Evolutionary conservation across 2,797 vertebrate genomes (phyloP).

Genomic region (Pseudochaenichthys georgianus): DNA sequence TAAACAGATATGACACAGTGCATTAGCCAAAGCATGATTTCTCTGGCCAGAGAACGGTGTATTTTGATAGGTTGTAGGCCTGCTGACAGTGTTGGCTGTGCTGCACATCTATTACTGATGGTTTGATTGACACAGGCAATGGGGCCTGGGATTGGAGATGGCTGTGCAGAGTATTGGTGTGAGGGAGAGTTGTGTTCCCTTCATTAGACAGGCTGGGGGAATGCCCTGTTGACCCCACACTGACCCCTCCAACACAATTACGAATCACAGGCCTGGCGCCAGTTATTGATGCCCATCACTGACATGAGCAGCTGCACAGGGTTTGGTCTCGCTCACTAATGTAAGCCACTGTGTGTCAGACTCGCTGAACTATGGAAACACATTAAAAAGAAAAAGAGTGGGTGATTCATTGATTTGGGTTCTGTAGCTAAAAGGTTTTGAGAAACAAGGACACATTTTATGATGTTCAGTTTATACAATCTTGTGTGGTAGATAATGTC

Average conservation of each 20-base stretch:
- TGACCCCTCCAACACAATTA: slow-evolving; percentile 85
- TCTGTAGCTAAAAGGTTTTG: slow-evolving; percentile 35
- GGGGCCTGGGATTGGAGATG: slow-evolving; percentile 84
- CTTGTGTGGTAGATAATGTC: not conserved
- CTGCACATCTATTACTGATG: slow-evolving; percentile 66
- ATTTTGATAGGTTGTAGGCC: slow-evolving; percentile 45
- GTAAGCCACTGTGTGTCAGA: slow-evolving; percentile 59
- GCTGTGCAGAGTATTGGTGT: slow-evolving; percentile 71
- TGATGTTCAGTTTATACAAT: not conserved
- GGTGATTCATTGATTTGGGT: slow-evolving; percentile 34
- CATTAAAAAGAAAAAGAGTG: slow-evolving; percentile 44
- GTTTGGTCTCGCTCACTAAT: slow-evolving; percentile 76
- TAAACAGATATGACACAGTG: slow-evolving; percentile 31
- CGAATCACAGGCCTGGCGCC: slow-evolving; percentile 76
- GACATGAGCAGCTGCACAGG: slow-evolving; percentile 78
- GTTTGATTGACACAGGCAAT: slow-evolving; percentile 84
- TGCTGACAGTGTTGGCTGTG: slow-evolving; percentile 48
- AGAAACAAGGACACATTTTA: not conserved
- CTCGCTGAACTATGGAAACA: slow-evolving; percentile 61
- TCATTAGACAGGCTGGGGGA: slow-evolving; percentile 82
- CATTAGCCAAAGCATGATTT: slow-evolving; percentile 44
- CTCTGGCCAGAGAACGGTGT: slow-evolving; percentile 27
- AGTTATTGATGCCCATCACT: slow-evolving; percentile 84
- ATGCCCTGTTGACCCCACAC: slow-evolving; percentile 81
- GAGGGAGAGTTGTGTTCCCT: slow-evolving; percentile 79